Evolutionary conservation across 2,888 invertebrate genomes (phyloP).

Genomic region (Conus canariensis): DNA sequence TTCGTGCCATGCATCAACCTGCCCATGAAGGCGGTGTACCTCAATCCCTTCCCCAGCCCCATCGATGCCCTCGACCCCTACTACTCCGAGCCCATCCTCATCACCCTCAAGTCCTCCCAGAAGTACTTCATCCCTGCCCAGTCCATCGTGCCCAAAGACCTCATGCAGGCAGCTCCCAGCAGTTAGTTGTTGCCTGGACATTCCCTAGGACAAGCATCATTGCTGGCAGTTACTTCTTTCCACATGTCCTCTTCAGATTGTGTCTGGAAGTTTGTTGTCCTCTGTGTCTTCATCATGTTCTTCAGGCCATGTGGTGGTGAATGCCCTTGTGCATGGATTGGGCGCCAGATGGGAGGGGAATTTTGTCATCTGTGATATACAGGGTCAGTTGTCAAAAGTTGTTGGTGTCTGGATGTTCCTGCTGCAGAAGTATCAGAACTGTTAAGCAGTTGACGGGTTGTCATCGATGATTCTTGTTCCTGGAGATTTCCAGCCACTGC

Average conservation of each 20-base stretch:
- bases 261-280: not conserved
- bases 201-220: no score
- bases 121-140: slow-evolving; percentile 76
- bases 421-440: no score
- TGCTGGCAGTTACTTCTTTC: not conserved
- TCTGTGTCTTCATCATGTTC: not conserved
- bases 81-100: slow-evolving; percentile 72
- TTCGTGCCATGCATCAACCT: slow-evolving; percentile 76
- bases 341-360: not conserved
- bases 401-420: no score
- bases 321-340: not conserved
- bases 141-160: slow-evolving; percentile 64
- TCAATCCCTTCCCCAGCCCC: slow-evolving; percentile 76
- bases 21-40: slow-evolving; percentile 74
- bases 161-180: slow-evolving; percentile 44
- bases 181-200: slow-evolving; percentile 19
- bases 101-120: slow-evolving; percentile 75
- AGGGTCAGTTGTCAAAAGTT: no score
- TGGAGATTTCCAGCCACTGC: no score
- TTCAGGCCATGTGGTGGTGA: not conserved
- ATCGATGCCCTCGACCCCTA: slow-evolving; percentile 67
- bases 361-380: no score
- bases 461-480: not conserved
- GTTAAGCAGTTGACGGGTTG: not conserved
- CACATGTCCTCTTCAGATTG: not conserved